phyloP scores from a whole-genome alignment of 2,113 vertebrate genomes.

The Pelmatolapia mariae region DNA sequence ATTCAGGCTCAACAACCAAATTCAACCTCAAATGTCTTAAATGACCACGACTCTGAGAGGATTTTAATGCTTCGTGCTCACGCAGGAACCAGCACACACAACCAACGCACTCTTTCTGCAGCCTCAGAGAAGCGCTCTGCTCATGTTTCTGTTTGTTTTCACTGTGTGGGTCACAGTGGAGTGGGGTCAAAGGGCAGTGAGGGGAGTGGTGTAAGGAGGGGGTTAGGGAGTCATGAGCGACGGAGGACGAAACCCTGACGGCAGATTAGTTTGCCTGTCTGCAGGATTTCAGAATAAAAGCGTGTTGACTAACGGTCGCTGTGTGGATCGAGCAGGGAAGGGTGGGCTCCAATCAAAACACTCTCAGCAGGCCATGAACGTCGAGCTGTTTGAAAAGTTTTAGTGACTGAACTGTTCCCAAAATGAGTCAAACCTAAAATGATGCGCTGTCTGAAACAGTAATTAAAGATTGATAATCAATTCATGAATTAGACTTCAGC shows the following conservation, averaged over 20 bases:
- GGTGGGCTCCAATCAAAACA: neutral
- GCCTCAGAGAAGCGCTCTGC: neutral
- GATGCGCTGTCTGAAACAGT: neutral
- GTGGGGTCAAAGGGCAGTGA: neutral
- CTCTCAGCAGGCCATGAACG: neutral
- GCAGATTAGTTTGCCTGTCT: neutral
- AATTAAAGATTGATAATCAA: neutral
- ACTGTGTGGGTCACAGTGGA: neutral
- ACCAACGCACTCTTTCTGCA: neutral
- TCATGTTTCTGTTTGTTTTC: conserved; percentile 25
- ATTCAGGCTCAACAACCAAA: neutral
- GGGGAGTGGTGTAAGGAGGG: neutral
- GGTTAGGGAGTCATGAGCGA: neutral
- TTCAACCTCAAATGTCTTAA: neutral
- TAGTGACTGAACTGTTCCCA: neutral
- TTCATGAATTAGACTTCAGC: neutral
- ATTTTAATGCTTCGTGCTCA: neutral
- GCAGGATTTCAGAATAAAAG: neutral
- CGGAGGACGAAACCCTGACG: neutral
- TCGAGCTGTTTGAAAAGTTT: neutral
- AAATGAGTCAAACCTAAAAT: neutral
- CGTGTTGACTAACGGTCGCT: neutral
- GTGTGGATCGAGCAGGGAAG: neutral
- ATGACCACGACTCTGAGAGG: neutral
- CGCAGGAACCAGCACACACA: neutral